These are phyloP conservation scores for Amphilophus citrinellus DNA, from an alignment of 2,113 vertebrate genomes.

Conservation along the genomic window DNA sequence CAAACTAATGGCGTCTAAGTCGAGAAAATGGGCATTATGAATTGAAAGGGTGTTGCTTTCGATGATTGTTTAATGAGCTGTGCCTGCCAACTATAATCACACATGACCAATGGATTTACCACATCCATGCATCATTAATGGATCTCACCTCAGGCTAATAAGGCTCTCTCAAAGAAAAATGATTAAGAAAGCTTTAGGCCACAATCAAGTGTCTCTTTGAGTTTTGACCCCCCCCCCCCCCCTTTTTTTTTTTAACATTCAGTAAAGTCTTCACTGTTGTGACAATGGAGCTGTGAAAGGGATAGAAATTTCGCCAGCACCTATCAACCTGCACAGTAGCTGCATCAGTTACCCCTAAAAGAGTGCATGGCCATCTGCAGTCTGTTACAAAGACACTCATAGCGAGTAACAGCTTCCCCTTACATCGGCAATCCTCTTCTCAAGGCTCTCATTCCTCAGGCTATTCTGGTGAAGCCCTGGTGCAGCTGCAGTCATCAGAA, in stretches of 20 bases:
- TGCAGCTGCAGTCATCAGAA: constrained; percentile 41
- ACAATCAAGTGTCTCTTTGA: constrained; percentile 31
- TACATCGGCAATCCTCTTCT: constrained; percentile 10
- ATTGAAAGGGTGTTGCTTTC: constrained; percentile 31
- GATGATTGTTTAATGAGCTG: constrained; percentile 56
- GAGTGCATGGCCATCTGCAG: constrained; percentile 36
- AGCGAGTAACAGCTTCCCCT: constrained; percentile 35
- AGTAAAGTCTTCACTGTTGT: not conserved
- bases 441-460: constrained; percentile 31
- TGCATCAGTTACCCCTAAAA: constrained; percentile 14
- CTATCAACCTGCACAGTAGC: constrained; percentile 10
- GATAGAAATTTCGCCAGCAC: constrained; percentile 7
- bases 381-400: constrained; percentile 32
- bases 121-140: constrained; percentile 58
- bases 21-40: constrained; percentile 16
- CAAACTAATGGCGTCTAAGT: constrained; percentile 3
- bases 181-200: constrained; percentile 49
- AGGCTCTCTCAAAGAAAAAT: constrained; percentile 43
- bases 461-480: constrained; percentile 11
- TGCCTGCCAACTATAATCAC: constrained; percentile 46
- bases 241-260: not conserved
- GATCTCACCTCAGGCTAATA: constrained; percentile 58
- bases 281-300: constrained; percentile 9
- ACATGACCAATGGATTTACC: constrained; percentile 58
- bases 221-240: not conserved